These are phyloP conservation scores for Luehdorfia chinensis DNA, from an alignment of 1,140 invertebrate species.

Conservation along the genomic window DNA sequence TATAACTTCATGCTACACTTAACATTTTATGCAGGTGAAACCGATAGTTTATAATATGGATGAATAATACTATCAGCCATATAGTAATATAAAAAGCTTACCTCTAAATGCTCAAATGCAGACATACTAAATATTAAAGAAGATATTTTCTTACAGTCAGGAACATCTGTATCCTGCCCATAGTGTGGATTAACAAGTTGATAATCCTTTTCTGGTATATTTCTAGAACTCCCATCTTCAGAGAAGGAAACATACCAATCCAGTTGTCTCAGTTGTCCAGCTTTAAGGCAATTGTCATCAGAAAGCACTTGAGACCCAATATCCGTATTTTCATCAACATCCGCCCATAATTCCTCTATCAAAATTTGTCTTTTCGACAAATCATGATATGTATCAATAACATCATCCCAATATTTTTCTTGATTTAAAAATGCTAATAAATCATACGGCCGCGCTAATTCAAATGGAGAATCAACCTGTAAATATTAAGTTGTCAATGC, in stretches of 20 bases:
- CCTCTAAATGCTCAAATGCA: slow-evolving; percentile 89
- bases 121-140: slow-evolving; percentile 86
- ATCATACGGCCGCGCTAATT: slow-evolving; percentile 87
- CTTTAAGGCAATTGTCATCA: slow-evolving; percentile 83
- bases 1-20: too few species aligned
- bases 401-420: slow-evolving; percentile 82
- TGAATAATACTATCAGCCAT: too few species aligned
- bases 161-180: slow-evolving; percentile 67
- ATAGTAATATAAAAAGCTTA: too few species aligned
- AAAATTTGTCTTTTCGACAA: slow-evolving; percentile 80
- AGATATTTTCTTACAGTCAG: slow-evolving; percentile 82
- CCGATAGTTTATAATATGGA: too few species aligned
- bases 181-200: slow-evolving; percentile 32
- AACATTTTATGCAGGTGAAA: too few species aligned
- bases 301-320: slow-evolving; percentile 81
- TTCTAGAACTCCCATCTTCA: slow-evolving; percentile 68
- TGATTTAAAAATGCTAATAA: slow-evolving; percentile 89
- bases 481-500: slow-evolving; percentile 36
- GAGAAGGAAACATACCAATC: slow-evolving; percentile 84
- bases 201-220: slow-evolving; percentile 44
- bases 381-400: slow-evolving; percentile 82
- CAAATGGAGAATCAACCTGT: slow-evolving; percentile 85
- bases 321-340: slow-evolving; percentile 79
- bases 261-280: slow-evolving; percentile 80
- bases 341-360: slow-evolving; percentile 81